Conservation (phyloP, 2,797 vertebrate genomes). For the Momotus momota region DNA sequence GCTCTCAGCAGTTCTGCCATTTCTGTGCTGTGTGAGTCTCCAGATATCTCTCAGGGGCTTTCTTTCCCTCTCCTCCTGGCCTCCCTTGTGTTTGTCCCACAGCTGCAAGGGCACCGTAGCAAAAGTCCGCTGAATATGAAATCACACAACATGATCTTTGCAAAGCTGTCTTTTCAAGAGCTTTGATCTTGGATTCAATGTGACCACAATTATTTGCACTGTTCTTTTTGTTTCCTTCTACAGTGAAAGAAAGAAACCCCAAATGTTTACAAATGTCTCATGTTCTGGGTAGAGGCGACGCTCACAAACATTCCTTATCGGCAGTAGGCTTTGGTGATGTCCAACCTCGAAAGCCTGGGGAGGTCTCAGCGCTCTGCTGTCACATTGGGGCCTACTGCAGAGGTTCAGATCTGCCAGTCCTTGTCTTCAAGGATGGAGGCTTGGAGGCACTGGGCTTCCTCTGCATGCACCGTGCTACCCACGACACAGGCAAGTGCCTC, state of each 20-base stretch:
- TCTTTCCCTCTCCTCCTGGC: background rate
- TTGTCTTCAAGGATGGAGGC: background rate
- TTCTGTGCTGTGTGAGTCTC: background rate
- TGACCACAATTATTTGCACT: background rate
- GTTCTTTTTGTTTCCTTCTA: background rate
- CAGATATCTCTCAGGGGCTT: background rate
- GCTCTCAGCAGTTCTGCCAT: background rate
- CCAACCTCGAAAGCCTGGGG: accelerated
- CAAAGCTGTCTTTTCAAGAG: background rate
- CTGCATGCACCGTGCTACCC: background rate
- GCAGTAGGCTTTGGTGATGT: background rate
- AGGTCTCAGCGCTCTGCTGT: background rate
- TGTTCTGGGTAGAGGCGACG: background rate
- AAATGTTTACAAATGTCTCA: background rate
- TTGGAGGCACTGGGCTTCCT: background rate
- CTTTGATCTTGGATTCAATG: background rate
- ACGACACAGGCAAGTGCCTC: background rate
- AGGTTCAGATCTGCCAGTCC: background rate
- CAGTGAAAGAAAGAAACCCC: background rate
- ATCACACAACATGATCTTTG: background rate
- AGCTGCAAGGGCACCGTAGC: background rate
- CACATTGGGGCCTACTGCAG: background rate
- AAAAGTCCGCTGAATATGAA: background rate
- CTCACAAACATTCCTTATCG: background rate
- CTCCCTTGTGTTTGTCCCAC: background rate